These are phyloP conservation scores for Teleogryllus oceanicus DNA, from an alignment of 2,888 invertebrate genomes.

Conservation along the genomic window DNA sequence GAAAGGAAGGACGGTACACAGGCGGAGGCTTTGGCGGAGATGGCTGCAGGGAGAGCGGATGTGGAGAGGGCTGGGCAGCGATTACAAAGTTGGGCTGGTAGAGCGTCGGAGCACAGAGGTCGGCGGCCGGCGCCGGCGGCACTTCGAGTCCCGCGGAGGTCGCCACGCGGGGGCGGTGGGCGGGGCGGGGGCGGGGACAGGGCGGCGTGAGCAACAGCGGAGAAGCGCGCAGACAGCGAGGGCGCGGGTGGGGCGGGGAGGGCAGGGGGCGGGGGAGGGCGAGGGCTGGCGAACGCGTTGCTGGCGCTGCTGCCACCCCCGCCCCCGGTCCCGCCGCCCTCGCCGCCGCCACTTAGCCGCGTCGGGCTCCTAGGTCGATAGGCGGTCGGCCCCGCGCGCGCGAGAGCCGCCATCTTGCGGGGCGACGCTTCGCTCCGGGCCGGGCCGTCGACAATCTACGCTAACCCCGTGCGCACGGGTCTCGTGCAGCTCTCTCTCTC, in stretches of 20 bases:
- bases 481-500: no score
- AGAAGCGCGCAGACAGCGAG: not conserved
- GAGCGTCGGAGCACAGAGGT: no score
- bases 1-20: no score
- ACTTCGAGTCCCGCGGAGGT: not conserved
- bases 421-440: no score
- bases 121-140: not conserved
- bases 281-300: not conserved
- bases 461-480: no score
- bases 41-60: no score
- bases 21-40: no score
- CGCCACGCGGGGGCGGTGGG: not conserved
- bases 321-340: not conserved
- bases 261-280: not conserved
- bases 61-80: no score
- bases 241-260: no score
- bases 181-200: not conserved
- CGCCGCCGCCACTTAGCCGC: slow-evolving; percentile 1
- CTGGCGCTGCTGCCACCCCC: not conserved
- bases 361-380: slow-evolving; percentile 7
- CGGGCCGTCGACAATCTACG: no score
- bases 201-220: not conserved
- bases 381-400: not conserved
- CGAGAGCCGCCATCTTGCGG: not conserved
- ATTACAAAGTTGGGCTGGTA: no score